These are phyloP conservation scores for Tenualosa thibaudeaui DNA, from an alignment of 2,797 vertebrate species.

Conservation along the genomic window DNA sequence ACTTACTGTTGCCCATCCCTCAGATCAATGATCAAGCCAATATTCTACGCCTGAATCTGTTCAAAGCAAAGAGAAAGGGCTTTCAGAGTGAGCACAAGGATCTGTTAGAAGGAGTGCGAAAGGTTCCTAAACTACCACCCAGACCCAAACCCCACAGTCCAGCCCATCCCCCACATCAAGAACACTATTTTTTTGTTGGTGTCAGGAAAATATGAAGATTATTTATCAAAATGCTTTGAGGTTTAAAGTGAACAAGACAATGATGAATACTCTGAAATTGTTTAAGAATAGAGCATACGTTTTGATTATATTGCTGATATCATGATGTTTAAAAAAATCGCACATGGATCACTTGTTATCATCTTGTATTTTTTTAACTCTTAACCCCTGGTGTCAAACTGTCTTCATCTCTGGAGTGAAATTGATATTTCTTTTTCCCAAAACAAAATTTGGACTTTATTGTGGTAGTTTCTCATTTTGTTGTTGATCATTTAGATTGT, in stretches of 20 bases:
- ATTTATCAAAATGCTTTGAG: constrained; percentile 65
- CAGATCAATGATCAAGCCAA: constrained; percentile 57
- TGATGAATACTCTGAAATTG: constrained; percentile 60
- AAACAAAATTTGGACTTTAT: constrained; percentile 73
- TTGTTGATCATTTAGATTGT: constrained; percentile 86
- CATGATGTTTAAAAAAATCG: constrained; percentile 53
- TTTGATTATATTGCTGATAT: constrained; percentile 56
- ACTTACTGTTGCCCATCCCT: constrained; percentile 62
- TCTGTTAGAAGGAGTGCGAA: constrained; percentile 54
- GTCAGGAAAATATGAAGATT: constrained; percentile 51
- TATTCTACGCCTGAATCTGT: constrained; percentile 62
- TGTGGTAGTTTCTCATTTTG: constrained; percentile 86
- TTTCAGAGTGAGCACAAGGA: constrained; percentile 55
- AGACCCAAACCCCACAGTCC: constrained; percentile 35
- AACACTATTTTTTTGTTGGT: constrained; percentile 67
- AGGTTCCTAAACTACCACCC: constrained; percentile 53
- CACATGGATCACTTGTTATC: constrained; percentile 66
- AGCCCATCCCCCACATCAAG: constrained; percentile 65
- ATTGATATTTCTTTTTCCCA: constrained; percentile 66
- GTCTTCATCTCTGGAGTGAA: constrained; percentile 64
- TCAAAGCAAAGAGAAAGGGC: constrained; percentile 68
- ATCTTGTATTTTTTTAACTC: constrained; percentile 68
- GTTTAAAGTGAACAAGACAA: constrained; percentile 60
- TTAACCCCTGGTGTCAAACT: constrained; percentile 53
- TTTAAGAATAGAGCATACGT: constrained; percentile 58